A percentile compares a stretch with the other conserved stretches of the same genome.
Conservation (phyloP, 2,113 vertebrate species). For the Chionis minor region DNA sequence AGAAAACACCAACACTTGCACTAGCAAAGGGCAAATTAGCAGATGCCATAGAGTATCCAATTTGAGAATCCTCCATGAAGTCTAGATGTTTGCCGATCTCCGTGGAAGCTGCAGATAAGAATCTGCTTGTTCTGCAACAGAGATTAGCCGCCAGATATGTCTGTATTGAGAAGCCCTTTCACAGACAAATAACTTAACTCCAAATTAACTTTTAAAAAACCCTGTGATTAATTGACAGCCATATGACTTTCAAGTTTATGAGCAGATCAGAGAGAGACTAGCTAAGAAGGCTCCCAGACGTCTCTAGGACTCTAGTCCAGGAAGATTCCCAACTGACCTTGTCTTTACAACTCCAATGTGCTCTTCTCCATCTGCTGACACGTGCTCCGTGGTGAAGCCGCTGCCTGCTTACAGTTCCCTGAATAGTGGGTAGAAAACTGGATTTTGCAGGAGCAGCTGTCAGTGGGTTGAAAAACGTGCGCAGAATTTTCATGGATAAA, state of each 20-base stretch:
- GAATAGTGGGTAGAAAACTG: conserved; percentile 11
- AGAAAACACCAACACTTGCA: background rate
- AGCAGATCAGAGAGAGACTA: background rate
- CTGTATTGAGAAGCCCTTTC: background rate
- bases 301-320: background rate
- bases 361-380: background rate
- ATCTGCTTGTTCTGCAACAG: conserved; percentile 18
- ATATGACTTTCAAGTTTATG: conserved; percentile 14
- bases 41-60: background rate
- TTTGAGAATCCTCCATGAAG: background rate
- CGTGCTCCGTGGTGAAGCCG: background rate
- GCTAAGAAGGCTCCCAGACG: background rate
- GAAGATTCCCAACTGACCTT: background rate
- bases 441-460: conserved; percentile 34
- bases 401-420: background rate
- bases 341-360: background rate
- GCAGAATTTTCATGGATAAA: conserved; percentile 29
- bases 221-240: background rate
- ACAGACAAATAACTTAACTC: background rate
- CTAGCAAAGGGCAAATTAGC: background rate
- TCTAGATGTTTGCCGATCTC: background rate
- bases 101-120: conserved; percentile 17
- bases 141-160: background rate
- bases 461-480: background rate
- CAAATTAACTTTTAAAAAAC: background rate